Evolutionary conservation across 1,140 invertebrate species (phyloP), one percentile per base, ranked within the genome.

Genomic region (Eubasilissa regina): DNA sequence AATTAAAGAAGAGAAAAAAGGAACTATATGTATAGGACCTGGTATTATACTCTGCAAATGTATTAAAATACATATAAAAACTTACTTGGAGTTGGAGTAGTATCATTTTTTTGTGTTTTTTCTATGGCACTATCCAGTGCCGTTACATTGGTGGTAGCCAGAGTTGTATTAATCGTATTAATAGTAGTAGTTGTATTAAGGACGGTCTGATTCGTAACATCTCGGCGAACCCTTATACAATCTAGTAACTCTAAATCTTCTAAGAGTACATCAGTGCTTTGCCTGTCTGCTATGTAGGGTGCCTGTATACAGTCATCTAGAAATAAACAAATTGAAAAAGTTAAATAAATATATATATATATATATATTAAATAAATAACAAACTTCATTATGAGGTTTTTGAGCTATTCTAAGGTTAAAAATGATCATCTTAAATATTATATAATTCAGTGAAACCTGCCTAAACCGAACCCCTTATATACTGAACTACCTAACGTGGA

Each of bases 251-350:
- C 15, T 12, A 60, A 11, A 19, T 60, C 58, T 19, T 60, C 21
- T n/a, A 15, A 15, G 11, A n/a, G 11, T 15, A 60, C 17, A n/a
- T 60, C 3, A n/a, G 15, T 17, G 17, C 0, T 15, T 0, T 19
- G 13, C 1, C 17, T 60, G 17, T 60, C 58, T 17, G 17, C 13
- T 12, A 3, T 11, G 17, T 60, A 60, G 11, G 15, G 11, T 3
- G 11, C 15, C 10, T 60, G 58, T 12, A 15, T 19, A 60, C 58
- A 60, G 58, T 60, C 48, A 51, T 51, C 48, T 51, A 51, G n/a
- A 51, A 51, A 51, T 1, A 51, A 51, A 8, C n/a, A 51, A 13
- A n/a, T n/a, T 51, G 11, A 8, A 13, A 51, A 51, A 51, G 9
- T 4, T 51, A 13, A 13, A 3, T 8, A 51, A 51, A 51, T 51